Base-by-base conservation (phyloP, 2,113 vertebrate species). In the Chauna torquata region DNA sequence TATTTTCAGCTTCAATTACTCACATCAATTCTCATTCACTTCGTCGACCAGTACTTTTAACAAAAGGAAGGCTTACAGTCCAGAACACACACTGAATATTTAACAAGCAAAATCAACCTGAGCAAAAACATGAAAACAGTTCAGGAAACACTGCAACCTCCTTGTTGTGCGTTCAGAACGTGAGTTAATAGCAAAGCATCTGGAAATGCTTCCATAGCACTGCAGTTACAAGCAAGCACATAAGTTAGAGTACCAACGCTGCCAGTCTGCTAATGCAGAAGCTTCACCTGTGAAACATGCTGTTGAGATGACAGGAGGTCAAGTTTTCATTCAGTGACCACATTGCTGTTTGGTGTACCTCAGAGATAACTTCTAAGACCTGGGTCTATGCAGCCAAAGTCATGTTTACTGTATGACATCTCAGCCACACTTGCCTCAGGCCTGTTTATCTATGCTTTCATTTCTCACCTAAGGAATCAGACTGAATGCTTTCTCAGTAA, bases 141-240 rank as follows among this genome's bases (percentile, higher is more conserved):
- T 20, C 77, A 72, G 61, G 62, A 89, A 89, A 62, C 65, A 12
- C 16, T 28, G 49, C 78, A 54, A 24, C 32, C 57, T 59, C 80
- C 47, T 49, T 3, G 2, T 27, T 34, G 12, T 5, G 23, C 44
- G 44, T 34, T 76, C 28, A 16, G 92, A 92, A 1, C 25, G 52
- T 52, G 36, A 85, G 40, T 72, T 86, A 64, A 84, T 8, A 59
- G 54, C 40, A 82, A 72, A 71, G 69, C 69, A 79, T 70, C 58
- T 38, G 59, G 76, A 94, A 91, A 25, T 0, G 16, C 27, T 90
- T 66, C 38, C 68, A 0, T 0, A 57, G 76, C 44, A 12, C 47
- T 2, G 0, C 12, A 5, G 92, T 52, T 66, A 18, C 0, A 4
- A 87, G 54, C 0, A 0, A 61, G 70, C 0, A 0, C 28, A 8